Conservation (phyloP, 1,140 invertebrate species). For the Scylla paramamosain region DNA sequence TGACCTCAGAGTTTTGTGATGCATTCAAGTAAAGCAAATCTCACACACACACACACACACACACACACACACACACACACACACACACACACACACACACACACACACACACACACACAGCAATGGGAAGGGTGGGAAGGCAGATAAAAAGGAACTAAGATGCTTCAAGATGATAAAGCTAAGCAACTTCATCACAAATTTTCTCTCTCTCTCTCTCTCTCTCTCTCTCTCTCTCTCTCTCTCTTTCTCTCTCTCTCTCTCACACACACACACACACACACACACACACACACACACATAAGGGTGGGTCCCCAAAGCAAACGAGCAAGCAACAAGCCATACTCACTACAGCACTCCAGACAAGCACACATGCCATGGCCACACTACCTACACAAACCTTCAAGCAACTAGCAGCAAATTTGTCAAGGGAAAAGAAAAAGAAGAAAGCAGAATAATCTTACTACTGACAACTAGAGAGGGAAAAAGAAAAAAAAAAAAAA, state of each 20-base stretch:
- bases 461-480: not conserved
- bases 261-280: not conserved
- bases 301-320: not conserved
- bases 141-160: not conserved
- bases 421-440: not conserved
- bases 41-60: constrained; percentile 6
- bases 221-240: not conserved
- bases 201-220: not conserved
- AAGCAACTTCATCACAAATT: not conserved
- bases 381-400: not conserved
- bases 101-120: constrained; percentile 9
- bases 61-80: not conserved
- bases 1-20: not conserved
- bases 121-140: not conserved
- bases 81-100: constrained; percentile 11
- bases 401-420: not conserved
- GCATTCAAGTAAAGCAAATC: not conserved
- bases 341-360: not conserved
- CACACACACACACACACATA: constrained; percentile 1
- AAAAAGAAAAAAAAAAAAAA: not conserved
- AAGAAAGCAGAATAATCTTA: not conserved
- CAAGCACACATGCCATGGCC: not conserved
- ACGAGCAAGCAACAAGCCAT: constrained; percentile 7
- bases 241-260: not conserved
- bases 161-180: not conserved